A percentile compares a stretch with the other conserved stretches of the same genome.
Conservation (phyloP, 2,797 vertebrate species). For the Diglossa cyanea region DNA sequence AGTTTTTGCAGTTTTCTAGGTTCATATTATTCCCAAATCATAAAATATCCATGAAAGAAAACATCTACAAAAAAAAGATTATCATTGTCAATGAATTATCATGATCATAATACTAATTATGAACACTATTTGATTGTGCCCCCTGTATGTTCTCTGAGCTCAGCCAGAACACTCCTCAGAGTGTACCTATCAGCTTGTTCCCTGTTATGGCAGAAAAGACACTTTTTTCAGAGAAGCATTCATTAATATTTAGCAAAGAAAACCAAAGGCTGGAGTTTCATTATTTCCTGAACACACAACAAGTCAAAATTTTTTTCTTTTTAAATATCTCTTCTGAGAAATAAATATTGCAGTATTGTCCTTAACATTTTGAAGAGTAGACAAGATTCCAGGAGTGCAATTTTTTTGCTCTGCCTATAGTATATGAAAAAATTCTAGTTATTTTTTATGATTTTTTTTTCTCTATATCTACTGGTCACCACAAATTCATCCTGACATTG, state of each 20-base stretch:
- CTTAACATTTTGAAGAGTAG: not conserved
- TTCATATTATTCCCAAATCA: not conserved
- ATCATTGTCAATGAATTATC: accelerated
- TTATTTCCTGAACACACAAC: not conserved
- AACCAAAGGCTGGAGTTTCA: not conserved
- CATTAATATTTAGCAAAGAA: not conserved
- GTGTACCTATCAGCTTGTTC: not conserved
- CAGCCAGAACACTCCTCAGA: not conserved
- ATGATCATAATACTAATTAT: accelerated
- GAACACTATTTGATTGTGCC: not conserved
- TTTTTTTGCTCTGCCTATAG: not conserved
- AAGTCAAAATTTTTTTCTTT: not conserved
- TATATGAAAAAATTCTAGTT: not conserved
- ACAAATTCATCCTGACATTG: not conserved
- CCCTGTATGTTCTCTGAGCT: not conserved
- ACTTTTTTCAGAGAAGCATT: not conserved
- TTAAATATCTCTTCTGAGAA: not conserved
- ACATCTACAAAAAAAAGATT: not conserved
- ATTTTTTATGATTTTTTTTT: not conserved
- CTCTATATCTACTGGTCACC: not conserved
- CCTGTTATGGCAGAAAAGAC: not conserved
- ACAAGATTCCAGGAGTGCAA: not conserved
- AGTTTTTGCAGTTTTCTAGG: not conserved
- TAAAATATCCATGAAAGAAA: not conserved
- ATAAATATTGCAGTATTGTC: not conserved